These are phyloP conservation scores for Doryteuthis pealeii DNA, from an alignment of 1,140 invertebrate genomes.

Conservation along the genomic window DNA sequence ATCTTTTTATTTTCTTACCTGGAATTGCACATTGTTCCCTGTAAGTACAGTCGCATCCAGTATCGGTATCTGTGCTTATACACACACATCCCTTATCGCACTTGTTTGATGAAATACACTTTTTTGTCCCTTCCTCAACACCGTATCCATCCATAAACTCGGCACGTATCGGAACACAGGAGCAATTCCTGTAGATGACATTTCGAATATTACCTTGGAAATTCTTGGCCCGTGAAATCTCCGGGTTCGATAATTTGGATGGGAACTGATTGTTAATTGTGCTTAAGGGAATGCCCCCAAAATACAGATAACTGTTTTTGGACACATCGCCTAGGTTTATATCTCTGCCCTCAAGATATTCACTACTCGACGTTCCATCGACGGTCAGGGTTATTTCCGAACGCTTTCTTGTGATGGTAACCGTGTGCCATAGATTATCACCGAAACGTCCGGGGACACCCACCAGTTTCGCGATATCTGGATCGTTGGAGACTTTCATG, in stretches of 20 bases:
- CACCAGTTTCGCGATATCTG: slow-evolving; percentile 39
- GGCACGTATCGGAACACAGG: neutral
- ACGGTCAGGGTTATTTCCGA: slow-evolving; percentile 47
- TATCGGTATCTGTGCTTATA: slow-evolving; percentile 1
- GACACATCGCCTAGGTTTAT: slow-evolving; percentile 37
- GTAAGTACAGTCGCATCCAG: slow-evolving; percentile 2
- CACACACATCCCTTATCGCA: slow-evolving; percentile 17
- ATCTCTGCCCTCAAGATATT: slow-evolving; percentile 43
- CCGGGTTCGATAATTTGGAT: slow-evolving; percentile 36
- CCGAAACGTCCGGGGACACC: slow-evolving; percentile 35
- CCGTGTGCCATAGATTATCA: slow-evolving; percentile 49
- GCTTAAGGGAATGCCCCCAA: slow-evolving; percentile 53
- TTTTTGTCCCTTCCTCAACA: neutral
- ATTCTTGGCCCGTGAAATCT: slow-evolving; percentile 23
- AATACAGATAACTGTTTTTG: slow-evolving; percentile 42
- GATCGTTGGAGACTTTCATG: slow-evolving; percentile 46
- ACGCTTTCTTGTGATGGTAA: slow-evolving; percentile 46
- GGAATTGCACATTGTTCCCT: neutral
- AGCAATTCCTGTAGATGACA: slow-evolving; percentile 28
- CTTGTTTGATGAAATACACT: slow-evolving; percentile 3
- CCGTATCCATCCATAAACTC: neutral
- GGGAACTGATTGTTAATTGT: too few species aligned
- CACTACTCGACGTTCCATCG: slow-evolving; percentile 36
- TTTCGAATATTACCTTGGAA: slow-evolving; percentile 44
- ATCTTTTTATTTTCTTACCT: slow-evolving; percentile 2